Evolutionary conservation across 2,888 invertebrate genomes (phyloP), one percentile per base, ranked within the genome.

Genomic region (Belgica antarctica): DNA sequence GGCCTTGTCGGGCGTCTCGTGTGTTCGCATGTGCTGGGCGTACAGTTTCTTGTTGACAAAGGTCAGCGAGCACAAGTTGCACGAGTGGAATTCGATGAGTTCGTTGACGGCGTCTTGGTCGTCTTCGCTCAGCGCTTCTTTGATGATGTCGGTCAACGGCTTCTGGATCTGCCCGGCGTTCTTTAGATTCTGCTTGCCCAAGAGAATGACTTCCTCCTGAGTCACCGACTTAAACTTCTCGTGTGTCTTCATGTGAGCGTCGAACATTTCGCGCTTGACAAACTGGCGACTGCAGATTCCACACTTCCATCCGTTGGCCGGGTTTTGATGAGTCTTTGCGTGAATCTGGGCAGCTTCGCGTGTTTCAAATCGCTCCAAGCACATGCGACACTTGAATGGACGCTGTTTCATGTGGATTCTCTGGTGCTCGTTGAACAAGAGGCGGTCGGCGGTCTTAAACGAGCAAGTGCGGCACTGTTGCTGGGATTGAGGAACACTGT

Each of bases 321-420:
- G 17, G 22, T 17, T 52, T 74, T 79, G 79, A 76, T 81, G 81
- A 65, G 78, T 77, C 73, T 80, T 80, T 71, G 81, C 80, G 70
- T 81, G 81, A 70, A 78, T 75, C 19, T 78, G 78, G 46, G 81
- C 80, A 25, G 78, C 78, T 70, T 80, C 80, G 24, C 80, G 77
- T 0, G 80, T 79, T 73, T 80, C 80, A 71, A 80, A 81, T 4
- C 80, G 76, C 46, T 77, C 77, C 34, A 80, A 78, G 72, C 81
- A 81, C n/a, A 81, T 74, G 1, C 80, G 77, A 74, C 81, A 81
- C 74, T 81, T 81, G 71, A 81, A 81, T n/a, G 80, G 81, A 72
- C 80, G 80, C n/a, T 79, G 76, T 71, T 79, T 80, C 17, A 77
- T 73, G 73, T 81, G 81, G 68, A 79, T 80, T 34, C 78, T 76